Conservation (phyloP, 2,113 vertebrate genomes). For the Salvelinus namaycush region DNA sequence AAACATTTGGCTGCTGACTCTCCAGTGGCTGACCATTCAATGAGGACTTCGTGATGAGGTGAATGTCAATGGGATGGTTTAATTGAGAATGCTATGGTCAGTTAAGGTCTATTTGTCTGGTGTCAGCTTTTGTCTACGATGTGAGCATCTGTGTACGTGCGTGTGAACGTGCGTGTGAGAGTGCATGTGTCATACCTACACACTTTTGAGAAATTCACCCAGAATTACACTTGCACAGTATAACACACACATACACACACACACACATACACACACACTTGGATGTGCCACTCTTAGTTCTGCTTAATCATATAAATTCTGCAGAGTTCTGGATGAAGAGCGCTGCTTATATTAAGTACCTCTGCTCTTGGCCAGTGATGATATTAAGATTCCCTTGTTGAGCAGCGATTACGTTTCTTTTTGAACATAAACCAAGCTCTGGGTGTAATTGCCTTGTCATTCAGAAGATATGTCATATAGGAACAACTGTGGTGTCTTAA, state of each 20-base stretch:
- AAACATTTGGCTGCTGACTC: background rate
- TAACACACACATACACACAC: constrained; percentile 3
- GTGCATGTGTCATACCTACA: background rate
- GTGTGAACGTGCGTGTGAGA: background rate
- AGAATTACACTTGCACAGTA: background rate
- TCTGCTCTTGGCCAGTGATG: background rate
- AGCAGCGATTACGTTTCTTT: constrained; percentile 30
- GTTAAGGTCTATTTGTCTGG: background rate
- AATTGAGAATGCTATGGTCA: constrained; percentile 15
- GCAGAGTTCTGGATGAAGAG: background rate
- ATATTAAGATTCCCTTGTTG: constrained; percentile 32
- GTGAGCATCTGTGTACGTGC: no score
- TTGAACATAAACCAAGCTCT: constrained; percentile 32
- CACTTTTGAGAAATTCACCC: background rate
- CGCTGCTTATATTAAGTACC: constrained; percentile 13
- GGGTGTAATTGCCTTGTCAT: constrained; percentile 37
- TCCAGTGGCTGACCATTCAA: constrained; percentile 13
- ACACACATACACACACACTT: background rate
- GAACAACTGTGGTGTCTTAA: constrained; percentile 42
- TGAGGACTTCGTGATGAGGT: constrained; percentile 20
- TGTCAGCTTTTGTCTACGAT: background rate
- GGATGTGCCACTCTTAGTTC: background rate
- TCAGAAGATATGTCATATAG: constrained; percentile 33
- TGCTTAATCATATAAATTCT: constrained; percentile 21
- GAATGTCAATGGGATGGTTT: constrained; percentile 34